phyloP scores from a whole-genome alignment of 2,797 vertebrate genomes.

The Poecilia velifera region DNA sequence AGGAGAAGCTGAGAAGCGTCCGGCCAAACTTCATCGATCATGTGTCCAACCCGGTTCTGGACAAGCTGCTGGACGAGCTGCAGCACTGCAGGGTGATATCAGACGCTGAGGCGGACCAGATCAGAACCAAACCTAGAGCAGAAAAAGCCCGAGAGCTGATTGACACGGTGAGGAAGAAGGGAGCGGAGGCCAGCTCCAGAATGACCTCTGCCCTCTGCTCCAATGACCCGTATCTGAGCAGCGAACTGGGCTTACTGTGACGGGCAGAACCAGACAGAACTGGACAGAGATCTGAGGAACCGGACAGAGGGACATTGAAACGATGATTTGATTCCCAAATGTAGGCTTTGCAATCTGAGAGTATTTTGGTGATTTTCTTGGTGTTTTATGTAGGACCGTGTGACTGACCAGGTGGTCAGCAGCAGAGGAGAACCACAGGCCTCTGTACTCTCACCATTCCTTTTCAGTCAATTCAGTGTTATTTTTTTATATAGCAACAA shows the following conservation, averaged over 20 bases:
- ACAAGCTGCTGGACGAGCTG: constrained; percentile 30
- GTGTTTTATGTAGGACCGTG: no score
- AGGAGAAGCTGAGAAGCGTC: not conserved
- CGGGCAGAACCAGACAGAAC: not conserved
- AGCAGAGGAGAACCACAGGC: no score
- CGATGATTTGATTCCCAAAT: no score
- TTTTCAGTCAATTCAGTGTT: no score
- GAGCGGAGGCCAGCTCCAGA: constrained; percentile 7
- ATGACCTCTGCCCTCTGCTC: not conserved
- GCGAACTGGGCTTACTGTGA: not conserved
- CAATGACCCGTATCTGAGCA: constrained; percentile 11
- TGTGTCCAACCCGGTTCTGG: constrained; percentile 8
- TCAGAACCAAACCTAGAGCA: not conserved
- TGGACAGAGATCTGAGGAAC: no score
- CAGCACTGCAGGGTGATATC: not conserved
- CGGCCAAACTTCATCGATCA: not conserved
- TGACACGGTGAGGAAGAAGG: constrained; percentile 22
- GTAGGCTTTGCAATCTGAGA: no score
- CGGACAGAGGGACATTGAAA: no score
- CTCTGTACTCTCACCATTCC: no score
- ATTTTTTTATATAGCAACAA: no score
- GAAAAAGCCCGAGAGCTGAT: constrained; percentile 33
- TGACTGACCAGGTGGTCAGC: no score
- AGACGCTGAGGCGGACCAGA: constrained; percentile 1
- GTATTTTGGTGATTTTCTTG: no score